Percentiles rank a stretch among this genome's conserved stretches.
Conservation (phyloP, 2,113 vertebrate genomes). For the Muscicapa adusta region DNA sequence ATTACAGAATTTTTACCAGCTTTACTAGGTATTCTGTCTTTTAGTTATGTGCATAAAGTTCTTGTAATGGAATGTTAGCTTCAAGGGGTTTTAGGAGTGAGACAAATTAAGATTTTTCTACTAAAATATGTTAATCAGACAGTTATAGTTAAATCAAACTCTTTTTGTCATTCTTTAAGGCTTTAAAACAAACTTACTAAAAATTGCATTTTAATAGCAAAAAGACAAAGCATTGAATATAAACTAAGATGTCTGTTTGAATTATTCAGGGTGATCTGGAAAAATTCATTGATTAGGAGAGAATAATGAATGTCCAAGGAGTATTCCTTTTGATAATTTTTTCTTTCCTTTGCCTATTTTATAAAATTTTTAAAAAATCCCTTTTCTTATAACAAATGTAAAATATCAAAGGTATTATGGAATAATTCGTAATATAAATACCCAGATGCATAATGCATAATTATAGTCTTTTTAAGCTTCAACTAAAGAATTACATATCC, state of each 20-base stretch:
- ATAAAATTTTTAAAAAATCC: background rate
- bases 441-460: background rate
- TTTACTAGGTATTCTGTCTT: background rate
- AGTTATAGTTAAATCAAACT: background rate
- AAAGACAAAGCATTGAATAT: background rate
- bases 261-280: constrained; percentile 10
- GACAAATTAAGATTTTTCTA: background rate
- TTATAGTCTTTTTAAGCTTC: background rate
- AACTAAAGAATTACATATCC: background rate
- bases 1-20: background rate
- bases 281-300: background rate
- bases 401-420: background rate
- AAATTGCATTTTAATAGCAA: background rate
- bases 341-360: background rate
- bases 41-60: background rate
- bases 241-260: background rate
- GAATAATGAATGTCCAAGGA: background rate
- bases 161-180: background rate
- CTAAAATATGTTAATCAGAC: background rate
- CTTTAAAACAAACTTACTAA: background rate
- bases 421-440: background rate
- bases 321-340: background rate
- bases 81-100: background rate
- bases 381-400: background rate
- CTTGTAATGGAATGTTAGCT: background rate